These are phyloP conservation scores for Scophthalmus maximus DNA, from an alignment of 2,113 vertebrate genomes.

Conservation along the genomic window DNA sequence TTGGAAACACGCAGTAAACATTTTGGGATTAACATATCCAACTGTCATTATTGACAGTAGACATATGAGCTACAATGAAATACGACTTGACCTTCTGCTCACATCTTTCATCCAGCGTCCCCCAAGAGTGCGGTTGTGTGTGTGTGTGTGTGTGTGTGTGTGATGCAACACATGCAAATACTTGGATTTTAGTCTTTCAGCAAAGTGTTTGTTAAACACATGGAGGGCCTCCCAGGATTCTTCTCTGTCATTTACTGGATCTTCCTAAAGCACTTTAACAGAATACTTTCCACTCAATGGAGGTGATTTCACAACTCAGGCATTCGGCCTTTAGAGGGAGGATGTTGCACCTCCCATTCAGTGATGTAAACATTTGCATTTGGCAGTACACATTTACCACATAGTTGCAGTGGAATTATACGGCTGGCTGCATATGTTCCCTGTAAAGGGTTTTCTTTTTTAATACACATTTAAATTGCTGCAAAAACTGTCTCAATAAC, in stretches of 20 bases:
- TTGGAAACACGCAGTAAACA: too few species aligned
- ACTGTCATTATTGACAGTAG: too few species aligned
- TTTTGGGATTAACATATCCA: too few species aligned
- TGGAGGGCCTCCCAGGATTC: slow-evolving; percentile 30
- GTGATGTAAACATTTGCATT: slow-evolving; percentile 53
- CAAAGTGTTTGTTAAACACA: slow-evolving; percentile 62
- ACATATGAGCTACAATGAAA: neutral
- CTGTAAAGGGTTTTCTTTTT: slow-evolving; percentile 26
- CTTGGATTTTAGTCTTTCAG: slow-evolving; percentile 32
- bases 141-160: too few species aligned
- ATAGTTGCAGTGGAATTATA: slow-evolving; percentile 7
- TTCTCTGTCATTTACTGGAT: slow-evolving; percentile 49
- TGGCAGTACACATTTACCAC: neutral
- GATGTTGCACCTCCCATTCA: slow-evolving; percentile 23
- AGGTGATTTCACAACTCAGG: slow-evolving; percentile 60
- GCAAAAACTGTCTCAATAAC: neutral
- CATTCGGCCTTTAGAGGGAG: slow-evolving; percentile 42
- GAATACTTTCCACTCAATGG: slow-evolving; percentile 63
- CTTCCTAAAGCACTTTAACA: slow-evolving; percentile 57
- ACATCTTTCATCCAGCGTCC: neutral
- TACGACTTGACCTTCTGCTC: neutral
- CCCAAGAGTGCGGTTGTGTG: neutral
- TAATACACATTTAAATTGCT: neutral
- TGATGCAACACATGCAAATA: slow-evolving; percentile 25
- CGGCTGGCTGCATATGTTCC: neutral